A percentile compares a stretch with the other conserved stretches of the same genome.
These are phyloP conservation scores for Chrysolina americana DNA, from an alignment of 2,888 invertebrate species.

Conservation along the genomic window DNA sequence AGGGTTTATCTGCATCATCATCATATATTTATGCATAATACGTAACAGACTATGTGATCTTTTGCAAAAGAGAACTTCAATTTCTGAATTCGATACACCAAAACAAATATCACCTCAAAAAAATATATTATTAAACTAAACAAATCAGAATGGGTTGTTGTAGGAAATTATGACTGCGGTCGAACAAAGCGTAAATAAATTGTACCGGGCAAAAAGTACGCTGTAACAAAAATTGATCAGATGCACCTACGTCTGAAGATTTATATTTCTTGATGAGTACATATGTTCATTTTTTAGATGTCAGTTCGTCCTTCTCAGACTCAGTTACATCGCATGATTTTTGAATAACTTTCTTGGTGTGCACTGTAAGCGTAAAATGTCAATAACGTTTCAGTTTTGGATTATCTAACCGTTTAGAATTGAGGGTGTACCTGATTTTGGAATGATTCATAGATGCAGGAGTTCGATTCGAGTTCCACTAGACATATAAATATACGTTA, in stretches of 20 bases:
- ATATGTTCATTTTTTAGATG: too few relatives aligned
- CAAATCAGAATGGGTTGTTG: slow-evolving; percentile 42
- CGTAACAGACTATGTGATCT: slow-evolving; percentile 35
- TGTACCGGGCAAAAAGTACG: slow-evolving; percentile 33
- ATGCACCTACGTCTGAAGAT: too few relatives aligned
- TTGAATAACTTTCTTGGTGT: neutral
- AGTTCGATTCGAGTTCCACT: too few relatives aligned
- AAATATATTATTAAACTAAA: slow-evolving; percentile 47
- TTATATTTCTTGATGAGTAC: too few relatives aligned
- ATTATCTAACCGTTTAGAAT: too few relatives aligned
- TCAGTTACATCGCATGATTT: too few relatives aligned
- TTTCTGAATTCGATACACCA: slow-evolving; percentile 54
- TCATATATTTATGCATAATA: neutral
- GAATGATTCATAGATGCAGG: too few relatives aligned
- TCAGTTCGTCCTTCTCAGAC: too few relatives aligned
- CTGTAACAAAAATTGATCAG: neutral
- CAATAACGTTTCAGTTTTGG: neutral
- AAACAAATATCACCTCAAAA: slow-evolving; percentile 46
- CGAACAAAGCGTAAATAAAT: slow-evolving; percentile 44
- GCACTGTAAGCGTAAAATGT: neutral
- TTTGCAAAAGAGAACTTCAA: slow-evolving; percentile 55
- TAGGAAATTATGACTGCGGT: slow-evolving; percentile 46
- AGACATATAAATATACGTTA: too few relatives aligned
- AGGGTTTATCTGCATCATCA: neutral
- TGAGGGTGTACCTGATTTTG: too few relatives aligned